Evolutionary conservation across 2,888 invertebrate species (phyloP), one percentile per base, ranked within the genome.

Genomic region (Nephrocerus scutellatus): DNA sequence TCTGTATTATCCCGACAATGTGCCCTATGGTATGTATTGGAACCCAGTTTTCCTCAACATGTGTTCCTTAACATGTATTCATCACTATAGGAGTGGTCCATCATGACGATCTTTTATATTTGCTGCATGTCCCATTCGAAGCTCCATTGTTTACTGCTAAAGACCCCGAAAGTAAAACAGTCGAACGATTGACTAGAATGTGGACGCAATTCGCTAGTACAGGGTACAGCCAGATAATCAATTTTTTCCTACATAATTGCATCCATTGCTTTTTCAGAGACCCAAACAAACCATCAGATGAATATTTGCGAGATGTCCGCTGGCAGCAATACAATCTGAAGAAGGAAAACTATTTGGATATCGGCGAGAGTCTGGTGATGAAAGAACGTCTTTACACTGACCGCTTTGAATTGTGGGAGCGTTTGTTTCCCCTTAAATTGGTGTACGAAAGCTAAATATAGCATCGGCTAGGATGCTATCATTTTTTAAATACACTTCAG

Each of bases 41-140:
- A 8, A 7, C 2, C 5, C 15, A 12, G 4, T 14, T 14, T 12
- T 9, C 5, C 1, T 3, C 10, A 0, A 9, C 6, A n/a, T 25
- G n/a, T n/a, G n/a, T n/a, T n/a, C n/a, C n/a, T n/a, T n/a, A n/a
- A n/a, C n/a, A n/a, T n/a, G n/a, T n/a, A n/a, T n/a, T n/a, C n/a
- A n/a, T n/a, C n/a, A n/a, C n/a, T n/a, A n/a, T 36, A 71, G 72
- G 72, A 6, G 64, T 70, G 4, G 62, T 59, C 2, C 72, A 72
- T 48, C 68, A 70, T 24, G 74, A 73, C 43, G 74, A 73, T 41
- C 50, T 72, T 3, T 49, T 72, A 23, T 73, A 72, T 43, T 38
- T 72, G 10, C 68, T 72, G 25, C 50, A 54, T 23, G 50, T 53
- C 0, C 51, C 55, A 1, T 47, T 56, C 19, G 36, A 62, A 13